A percentile compares a stretch with the other conserved stretches of the same genome.
phyloP scores from a whole-genome alignment of 2,113 vertebrate species.

The Rhizomys pruinosus region DNA sequence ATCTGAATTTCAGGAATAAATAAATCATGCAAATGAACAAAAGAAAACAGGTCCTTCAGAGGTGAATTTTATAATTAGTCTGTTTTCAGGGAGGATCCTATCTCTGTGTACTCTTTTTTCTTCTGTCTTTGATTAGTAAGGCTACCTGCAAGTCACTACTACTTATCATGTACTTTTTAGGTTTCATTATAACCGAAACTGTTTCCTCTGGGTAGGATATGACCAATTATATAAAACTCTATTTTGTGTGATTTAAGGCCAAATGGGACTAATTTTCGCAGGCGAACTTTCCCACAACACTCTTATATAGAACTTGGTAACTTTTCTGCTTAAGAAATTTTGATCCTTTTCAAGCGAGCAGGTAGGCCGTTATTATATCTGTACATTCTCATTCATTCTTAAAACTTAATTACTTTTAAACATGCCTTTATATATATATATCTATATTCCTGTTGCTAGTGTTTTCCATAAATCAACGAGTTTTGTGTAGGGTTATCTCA shows the following conservation, averaged over 20 bases:
- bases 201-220: neutral
- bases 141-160: neutral
- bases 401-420: no score
- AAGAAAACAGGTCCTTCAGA: neutral
- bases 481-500: no score
- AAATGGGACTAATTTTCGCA: slow-evolving; percentile 58
- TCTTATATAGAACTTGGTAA: slow-evolving; percentile 3
- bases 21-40: slow-evolving; percentile 47
- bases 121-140: neutral
- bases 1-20: slow-evolving; percentile 50
- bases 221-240: slow-evolving; percentile 6
- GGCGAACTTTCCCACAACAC: neutral
- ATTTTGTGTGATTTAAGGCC: neutral
- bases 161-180: neutral
- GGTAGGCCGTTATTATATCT: slow-evolving; percentile 1
- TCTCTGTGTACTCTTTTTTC: neutral
- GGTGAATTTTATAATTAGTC: slow-evolving; percentile 35
- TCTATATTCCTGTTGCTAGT: no score
- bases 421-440: no score
- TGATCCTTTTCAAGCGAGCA: neutral
- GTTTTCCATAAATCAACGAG: neutral
- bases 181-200: slow-evolving; percentile 18
- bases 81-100: neutral
- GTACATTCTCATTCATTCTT: neutral
- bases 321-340: neutral